A percentile compares a stretch with the other conserved stretches of the same genome.
phyloP scores from a whole-genome alignment of 2,113 vertebrate species.

The Rhynchopsitta pachyrhyncha region DNA sequence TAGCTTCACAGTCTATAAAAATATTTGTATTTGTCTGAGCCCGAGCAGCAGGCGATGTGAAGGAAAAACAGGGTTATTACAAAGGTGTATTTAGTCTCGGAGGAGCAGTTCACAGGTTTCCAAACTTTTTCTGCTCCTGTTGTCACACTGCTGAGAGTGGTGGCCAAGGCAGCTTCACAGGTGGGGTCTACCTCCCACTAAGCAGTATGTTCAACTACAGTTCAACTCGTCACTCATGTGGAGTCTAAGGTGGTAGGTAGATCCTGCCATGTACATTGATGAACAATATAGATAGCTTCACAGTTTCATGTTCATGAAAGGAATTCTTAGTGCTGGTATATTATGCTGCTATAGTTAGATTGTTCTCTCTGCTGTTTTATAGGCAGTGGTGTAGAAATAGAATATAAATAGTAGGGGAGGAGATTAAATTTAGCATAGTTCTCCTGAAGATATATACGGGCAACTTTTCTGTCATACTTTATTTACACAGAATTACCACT shows the following conservation, averaged over 20 bases:
- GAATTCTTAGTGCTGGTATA: neutral
- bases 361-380: neutral
- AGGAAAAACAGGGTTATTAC: neutral
- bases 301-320: neutral
- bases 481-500: neutral
- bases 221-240: accelerated
- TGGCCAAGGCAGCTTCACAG: neutral
- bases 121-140: neutral
- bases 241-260: neutral
- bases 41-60: neutral
- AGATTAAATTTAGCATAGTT: neutral
- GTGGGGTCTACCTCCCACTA: neutral
- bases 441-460: neutral
- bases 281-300: accelerated
- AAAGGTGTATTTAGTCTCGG: neutral
- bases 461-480: neutral
- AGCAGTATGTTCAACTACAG: neutral
- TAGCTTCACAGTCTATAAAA: slow-evolving; percentile 26
- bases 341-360: neutral
- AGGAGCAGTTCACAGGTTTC: neutral
- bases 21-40: neutral
- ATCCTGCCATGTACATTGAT: neutral
- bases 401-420: neutral
- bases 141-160: neutral
- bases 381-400: neutral